Conservation (phyloP, 30 jellyfish, hydroid and myxozoan genomes). For the Turritopsis dohrnii region DNA sequence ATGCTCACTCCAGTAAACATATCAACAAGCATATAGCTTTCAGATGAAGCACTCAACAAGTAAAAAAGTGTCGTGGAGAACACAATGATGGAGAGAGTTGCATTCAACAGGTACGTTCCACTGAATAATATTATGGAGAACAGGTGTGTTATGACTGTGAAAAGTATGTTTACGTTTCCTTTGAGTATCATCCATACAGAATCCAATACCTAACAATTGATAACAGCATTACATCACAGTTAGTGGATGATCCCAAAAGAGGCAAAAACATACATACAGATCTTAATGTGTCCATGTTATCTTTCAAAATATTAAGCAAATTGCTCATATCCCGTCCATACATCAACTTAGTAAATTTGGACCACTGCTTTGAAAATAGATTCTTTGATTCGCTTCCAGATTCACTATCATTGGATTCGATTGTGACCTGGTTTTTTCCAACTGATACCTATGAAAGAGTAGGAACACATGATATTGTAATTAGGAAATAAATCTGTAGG, state of each 20-base stretch:
- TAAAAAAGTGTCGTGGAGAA: constrained; percentile 77
- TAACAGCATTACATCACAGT: too few species aligned
- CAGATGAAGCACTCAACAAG: constrained; percentile 77
- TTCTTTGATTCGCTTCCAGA: background rate
- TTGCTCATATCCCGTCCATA: constrained; percentile 9
- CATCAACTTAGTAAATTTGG: background rate
- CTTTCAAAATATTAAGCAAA: constrained; percentile 26
- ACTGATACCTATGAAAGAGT: background rate
- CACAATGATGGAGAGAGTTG: constrained; percentile 63
- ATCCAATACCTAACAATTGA: constrained; percentile 83
- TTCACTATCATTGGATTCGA: background rate
- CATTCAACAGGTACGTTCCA: constrained; percentile 72
- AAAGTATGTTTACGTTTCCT: constrained; percentile 64
- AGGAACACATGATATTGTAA: too few species aligned
- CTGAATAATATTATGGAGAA: constrained; percentile 70
- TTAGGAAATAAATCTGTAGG: too few species aligned
- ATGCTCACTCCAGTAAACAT: constrained; percentile 81
- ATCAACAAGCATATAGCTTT: constrained; percentile 70
- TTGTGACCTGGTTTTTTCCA: background rate
- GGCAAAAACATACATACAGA: constrained; percentile 80
- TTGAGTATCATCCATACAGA: constrained; percentile 71
- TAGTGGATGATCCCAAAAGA: too few species aligned
- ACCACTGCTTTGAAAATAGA: background rate
- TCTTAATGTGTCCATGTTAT: constrained; percentile 63
- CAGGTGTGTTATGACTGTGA: constrained; percentile 57